A percentile compares a stretch with the other conserved stretches of the same genome.
Evolutionary conservation across 2,888 invertebrate genomes (phyloP).

Genomic region (Troides aeacus): DNA sequence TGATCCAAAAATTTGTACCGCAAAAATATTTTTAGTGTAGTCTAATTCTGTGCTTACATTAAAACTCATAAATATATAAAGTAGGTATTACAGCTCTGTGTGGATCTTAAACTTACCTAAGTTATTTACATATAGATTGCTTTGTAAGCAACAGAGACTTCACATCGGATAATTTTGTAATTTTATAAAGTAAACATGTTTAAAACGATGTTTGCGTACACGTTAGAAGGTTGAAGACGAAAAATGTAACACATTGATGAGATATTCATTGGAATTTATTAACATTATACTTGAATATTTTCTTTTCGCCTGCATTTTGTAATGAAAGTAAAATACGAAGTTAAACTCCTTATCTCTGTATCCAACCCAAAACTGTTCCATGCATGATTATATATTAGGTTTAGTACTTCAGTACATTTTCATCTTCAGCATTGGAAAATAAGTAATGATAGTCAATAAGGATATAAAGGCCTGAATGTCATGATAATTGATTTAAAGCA

Average conservation of each 20-base stretch:
- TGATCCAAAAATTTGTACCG: too few relatives aligned
- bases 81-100: background rate
- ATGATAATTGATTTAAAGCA: too few relatives aligned
- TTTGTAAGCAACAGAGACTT: constrained; percentile 10
- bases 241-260: background rate
- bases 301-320: background rate
- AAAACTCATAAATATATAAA: background rate
- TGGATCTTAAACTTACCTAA: background rate
- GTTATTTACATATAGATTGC: constrained; percentile 23
- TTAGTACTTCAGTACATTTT: too few relatives aligned
- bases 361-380: background rate
- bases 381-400: background rate
- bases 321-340: background rate
- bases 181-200: constrained; percentile 14
- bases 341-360: background rate
- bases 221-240: background rate
- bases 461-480: too few relatives aligned
- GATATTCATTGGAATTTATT: background rate
- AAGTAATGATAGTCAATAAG: too few relatives aligned
- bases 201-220: constrained; percentile 11
- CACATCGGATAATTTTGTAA: constrained; percentile 19
- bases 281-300: background rate
- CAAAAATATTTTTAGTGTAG: too few relatives aligned
- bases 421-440: too few relatives aligned
- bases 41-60: background rate